A percentile compares a stretch with the other conserved stretches of the same genome.
These are phyloP conservation scores for Branchipolynoe longqiensis DNA, from an alignment of 2,888 invertebrate genomes.

Conservation along the genomic window DNA sequence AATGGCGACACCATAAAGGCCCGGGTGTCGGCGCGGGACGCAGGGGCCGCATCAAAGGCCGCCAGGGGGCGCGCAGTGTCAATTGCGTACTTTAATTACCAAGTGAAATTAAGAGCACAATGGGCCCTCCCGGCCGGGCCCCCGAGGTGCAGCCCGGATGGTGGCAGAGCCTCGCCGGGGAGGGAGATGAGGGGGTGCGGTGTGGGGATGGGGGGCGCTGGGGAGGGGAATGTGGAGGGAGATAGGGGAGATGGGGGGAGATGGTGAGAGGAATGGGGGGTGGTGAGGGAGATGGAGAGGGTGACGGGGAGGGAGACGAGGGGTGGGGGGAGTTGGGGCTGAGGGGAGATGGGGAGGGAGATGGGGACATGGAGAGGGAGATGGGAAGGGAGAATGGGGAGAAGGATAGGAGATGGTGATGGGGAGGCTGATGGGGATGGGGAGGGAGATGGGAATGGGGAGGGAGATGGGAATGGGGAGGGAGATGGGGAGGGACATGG, in stretches of 20 bases:
- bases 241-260: not conserved
- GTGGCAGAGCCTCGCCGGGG: not conserved
- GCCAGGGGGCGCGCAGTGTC: conserved; percentile 37
- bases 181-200: not conserved
- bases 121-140: conserved; percentile 14
- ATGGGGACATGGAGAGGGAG: too few species aligned
- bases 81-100: conserved; percentile 47
- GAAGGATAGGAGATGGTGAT: too few species aligned
- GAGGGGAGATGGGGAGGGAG: not conserved
- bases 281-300: too few species aligned
- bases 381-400: too few species aligned
- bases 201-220: not conserved
- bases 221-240: not conserved
- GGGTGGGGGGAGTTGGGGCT: not conserved
- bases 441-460: too few species aligned
- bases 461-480: too few species aligned
- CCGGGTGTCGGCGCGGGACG: conserved; percentile 11
- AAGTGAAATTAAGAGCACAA: conserved; percentile 46
- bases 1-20: conserved; percentile 7
- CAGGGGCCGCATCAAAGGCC: conserved; percentile 30
- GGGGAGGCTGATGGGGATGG: too few species aligned
- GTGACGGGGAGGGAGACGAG: not conserved
- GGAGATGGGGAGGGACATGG: too few species aligned
- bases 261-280: not conserved
- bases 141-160: not conserved